A percentile compares a stretch with the other conserved stretches of the same genome.
phyloP scores from a whole-genome alignment of 2,113 vertebrate genomes.

The Oplegnathus fasciatus region DNA sequence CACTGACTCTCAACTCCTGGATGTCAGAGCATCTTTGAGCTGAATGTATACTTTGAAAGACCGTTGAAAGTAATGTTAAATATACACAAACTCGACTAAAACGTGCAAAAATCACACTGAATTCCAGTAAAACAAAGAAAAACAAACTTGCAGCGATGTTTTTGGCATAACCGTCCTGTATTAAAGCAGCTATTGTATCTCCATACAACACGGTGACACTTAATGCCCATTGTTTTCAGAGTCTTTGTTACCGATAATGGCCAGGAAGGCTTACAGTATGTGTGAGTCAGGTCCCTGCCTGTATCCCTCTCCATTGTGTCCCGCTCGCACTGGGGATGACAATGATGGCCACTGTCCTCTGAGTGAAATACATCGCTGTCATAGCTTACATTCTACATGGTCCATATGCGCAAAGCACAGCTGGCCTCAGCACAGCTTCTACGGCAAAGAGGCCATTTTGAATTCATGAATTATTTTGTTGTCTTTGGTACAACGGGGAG shows the following conservation, averaged over 20 bases:
- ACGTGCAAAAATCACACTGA: background rate
- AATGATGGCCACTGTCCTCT: constrained; percentile 77
- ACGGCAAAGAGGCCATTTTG: constrained; percentile 61
- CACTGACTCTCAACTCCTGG: background rate
- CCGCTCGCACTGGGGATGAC: constrained; percentile 54
- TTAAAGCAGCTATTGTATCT: constrained; percentile 61
- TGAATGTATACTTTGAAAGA: background rate
- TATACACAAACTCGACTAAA: background rate
- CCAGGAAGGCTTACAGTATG: constrained; percentile 71
- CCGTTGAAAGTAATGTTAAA: background rate
- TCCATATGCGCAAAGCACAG: constrained; percentile 63
- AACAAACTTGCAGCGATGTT: constrained; percentile 7
- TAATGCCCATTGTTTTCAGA: constrained; percentile 61
- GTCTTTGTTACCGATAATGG: constrained; percentile 56
- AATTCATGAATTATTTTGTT: constrained; percentile 72
- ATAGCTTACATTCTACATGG: constrained; percentile 71
- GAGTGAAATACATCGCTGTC: constrained; percentile 62
- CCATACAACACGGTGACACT: constrained; percentile 47
- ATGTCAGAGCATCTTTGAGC: background rate
- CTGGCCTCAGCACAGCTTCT: constrained; percentile 49
- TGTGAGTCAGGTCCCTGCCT: constrained; percentile 76
- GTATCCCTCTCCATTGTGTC: constrained; percentile 81
- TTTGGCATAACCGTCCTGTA: background rate
- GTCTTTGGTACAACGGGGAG: constrained; percentile 60
- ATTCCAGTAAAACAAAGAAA: constrained; percentile 24